Conservation (phyloP, 1,140 invertebrate species). For the Temnothorax curvispinosus region DNA sequence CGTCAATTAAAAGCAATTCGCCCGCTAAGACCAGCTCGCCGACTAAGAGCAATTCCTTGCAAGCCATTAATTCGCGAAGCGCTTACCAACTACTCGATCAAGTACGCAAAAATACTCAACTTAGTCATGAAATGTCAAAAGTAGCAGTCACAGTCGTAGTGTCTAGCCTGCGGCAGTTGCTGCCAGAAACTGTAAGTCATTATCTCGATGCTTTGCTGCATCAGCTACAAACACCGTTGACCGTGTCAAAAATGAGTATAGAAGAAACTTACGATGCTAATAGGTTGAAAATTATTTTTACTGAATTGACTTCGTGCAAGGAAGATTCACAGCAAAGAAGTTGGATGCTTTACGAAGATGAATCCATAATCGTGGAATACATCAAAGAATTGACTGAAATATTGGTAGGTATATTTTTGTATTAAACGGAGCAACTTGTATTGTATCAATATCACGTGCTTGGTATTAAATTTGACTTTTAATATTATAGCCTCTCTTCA, state of each 20-base stretch:
- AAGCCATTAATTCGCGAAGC: slow-evolving; percentile 86
- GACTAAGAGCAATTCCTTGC: slow-evolving; percentile 78
- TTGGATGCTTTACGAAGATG: slow-evolving; percentile 97
- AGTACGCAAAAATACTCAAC: slow-evolving; percentile 92
- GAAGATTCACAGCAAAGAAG: slow-evolving; percentile 97
- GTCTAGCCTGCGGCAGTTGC: slow-evolving; percentile 87
- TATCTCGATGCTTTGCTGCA: slow-evolving; percentile 87
- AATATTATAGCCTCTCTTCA: background rate
- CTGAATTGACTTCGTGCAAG: slow-evolving; percentile 93
- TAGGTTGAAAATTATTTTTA: slow-evolving; percentile 92
- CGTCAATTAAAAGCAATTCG: slow-evolving; percentile 79
- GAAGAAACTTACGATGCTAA: slow-evolving; percentile 92
- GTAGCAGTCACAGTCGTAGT: slow-evolving; percentile 93
- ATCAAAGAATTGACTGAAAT: slow-evolving; percentile 94
- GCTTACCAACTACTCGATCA: slow-evolving; percentile 92
- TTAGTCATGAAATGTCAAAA: slow-evolving; percentile 95
- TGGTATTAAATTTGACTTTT: slow-evolving; percentile 30
- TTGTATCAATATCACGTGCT: background rate
- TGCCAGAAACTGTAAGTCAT: slow-evolving; percentile 87
- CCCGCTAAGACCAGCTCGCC: slow-evolving; percentile 75
- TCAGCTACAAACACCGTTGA: slow-evolving; percentile 87
- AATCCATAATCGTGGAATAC: slow-evolving; percentile 93
- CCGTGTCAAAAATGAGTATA: slow-evolving; percentile 87
- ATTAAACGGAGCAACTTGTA: background rate
- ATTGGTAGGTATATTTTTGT: slow-evolving; percentile 89